These are phyloP conservation scores for Meteorus colon DNA, from an alignment of 2,888 invertebrate species.

Conservation along the genomic window DNA sequence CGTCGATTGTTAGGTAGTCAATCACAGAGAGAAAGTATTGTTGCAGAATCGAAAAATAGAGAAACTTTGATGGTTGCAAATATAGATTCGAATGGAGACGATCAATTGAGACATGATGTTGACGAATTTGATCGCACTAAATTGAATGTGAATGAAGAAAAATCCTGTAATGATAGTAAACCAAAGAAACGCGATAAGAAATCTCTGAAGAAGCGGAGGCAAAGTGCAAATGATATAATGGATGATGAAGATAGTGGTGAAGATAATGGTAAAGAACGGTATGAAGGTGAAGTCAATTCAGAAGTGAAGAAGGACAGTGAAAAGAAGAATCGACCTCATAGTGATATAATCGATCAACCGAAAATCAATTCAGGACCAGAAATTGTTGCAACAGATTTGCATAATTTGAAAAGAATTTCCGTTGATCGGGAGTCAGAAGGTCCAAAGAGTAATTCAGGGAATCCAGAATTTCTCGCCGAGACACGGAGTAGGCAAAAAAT, in stretches of 20 bases:
- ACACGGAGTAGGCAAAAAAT: neutral
- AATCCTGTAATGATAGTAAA: neutral
- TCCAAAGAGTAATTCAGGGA: neutral
- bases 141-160: neutral
- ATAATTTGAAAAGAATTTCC: neutral
- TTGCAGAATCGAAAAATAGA: neutral
- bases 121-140: neutral
- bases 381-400: neutral
- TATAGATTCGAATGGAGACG: neutral
- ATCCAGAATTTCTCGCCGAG: neutral
- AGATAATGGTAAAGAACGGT: neutral
- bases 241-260: neutral
- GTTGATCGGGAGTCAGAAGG: neutral
- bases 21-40: slow-evolving; percentile 46
- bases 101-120: neutral
- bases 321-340: neutral
- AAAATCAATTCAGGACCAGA: neutral
- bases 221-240: neutral
- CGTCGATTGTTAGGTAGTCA: slow-evolving; percentile 59
- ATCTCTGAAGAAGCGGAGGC: neutral
- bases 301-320: slow-evolving; percentile 2
- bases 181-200: neutral
- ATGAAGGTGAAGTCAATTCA: neutral
- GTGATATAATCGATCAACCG: neutral
- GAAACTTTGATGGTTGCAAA: neutral